A percentile compares a stretch with the other conserved stretches of the same genome.
These are phyloP conservation scores for Drosophila subsilvestris DNA, from an alignment of 2,888 invertebrate genomes.

Conservation along the genomic window DNA sequence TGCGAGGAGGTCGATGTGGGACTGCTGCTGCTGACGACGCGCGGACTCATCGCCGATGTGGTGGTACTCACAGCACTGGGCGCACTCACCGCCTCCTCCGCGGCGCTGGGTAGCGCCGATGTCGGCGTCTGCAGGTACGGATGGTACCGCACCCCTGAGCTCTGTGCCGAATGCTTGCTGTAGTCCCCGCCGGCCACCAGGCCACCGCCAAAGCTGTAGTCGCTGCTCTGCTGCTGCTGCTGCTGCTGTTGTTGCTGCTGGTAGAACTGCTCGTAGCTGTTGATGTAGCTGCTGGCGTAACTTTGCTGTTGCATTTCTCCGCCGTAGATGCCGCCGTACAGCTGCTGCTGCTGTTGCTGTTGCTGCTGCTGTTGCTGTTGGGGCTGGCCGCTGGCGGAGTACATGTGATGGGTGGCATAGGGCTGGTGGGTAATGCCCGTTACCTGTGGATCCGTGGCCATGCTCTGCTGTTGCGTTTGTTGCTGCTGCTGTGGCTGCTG, in stretches of 20 bases:
- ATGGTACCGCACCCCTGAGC: slow-evolving; percentile 78
- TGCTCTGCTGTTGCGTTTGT: slow-evolving; percentile 81
- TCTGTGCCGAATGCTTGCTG: slow-evolving; percentile 52
- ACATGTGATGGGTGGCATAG: slow-evolving; percentile 71
- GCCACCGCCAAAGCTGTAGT: slow-evolving; percentile 55
- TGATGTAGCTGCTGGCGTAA: slow-evolving; percentile 78
- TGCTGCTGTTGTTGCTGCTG: slow-evolving; percentile 79
- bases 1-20: slow-evolving; percentile 82
- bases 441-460: slow-evolving; percentile 74
- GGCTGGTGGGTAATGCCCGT: slow-evolving; percentile 80
- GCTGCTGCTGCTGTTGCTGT: slow-evolving; percentile 81
- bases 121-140: slow-evolving; percentile 80
- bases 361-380: slow-evolving; percentile 50
- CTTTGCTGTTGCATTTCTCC: slow-evolving; percentile 54
- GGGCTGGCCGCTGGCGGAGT: slow-evolving; percentile 43
- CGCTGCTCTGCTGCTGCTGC: slow-evolving; percentile 52
- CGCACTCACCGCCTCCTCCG: slow-evolving; percentile 46
- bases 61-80: slow-evolving; percentile 54
- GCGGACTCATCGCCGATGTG: slow-evolving; percentile 81
- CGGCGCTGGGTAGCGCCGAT: slow-evolving; percentile 43
- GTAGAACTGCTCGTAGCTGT: slow-evolving; percentile 83
- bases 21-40: slow-evolving; percentile 84
- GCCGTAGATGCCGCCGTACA: slow-evolving; percentile 63
- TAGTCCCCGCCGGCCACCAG: slow-evolving; percentile 55
- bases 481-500: slow-evolving; percentile 84